A percentile compares a stretch with the other conserved stretches of the same genome.
Evolutionary conservation across 2,888 invertebrate genomes (phyloP).

Genomic region (Ophonus ardosiacus): DNA sequence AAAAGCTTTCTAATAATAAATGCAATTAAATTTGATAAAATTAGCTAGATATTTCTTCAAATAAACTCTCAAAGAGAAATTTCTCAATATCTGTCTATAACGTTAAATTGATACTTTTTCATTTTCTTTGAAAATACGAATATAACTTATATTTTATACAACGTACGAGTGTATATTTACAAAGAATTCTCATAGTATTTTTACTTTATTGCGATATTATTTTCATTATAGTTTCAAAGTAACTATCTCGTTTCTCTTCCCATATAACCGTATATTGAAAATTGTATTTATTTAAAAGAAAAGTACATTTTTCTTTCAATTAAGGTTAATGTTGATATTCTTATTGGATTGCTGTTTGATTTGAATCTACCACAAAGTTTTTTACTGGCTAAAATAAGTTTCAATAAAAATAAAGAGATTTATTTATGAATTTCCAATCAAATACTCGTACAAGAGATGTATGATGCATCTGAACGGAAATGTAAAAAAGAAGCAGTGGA

Average conservation of each 20-base stretch:
- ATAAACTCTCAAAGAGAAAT: too few species aligned
- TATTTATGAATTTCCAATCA: too few species aligned
- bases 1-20: too few species aligned
- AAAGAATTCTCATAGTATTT: not conserved
- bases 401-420: too few species aligned
- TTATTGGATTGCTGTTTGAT: not conserved
- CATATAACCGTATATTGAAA: not conserved
- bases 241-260: not conserved
- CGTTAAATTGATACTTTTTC: too few species aligned
- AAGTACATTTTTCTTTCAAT: not conserved
- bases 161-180: too few species aligned
- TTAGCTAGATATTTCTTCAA: too few species aligned
- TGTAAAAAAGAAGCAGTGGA: not conserved
- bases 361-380: not conserved
- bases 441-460: too few species aligned
- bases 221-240: not conserved
- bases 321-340: not conserved
- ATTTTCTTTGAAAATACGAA: too few species aligned
- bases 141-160: too few species aligned
- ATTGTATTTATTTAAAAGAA: not conserved
- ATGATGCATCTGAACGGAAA: not conserved
- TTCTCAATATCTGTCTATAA: too few species aligned
- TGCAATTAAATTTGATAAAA: too few species aligned
- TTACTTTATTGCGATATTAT: not conserved
- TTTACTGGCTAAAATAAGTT: not conserved